phyloP scores from a whole-genome alignment of 1,140 invertebrate genomes.

The Drosophila nikananu region DNA sequence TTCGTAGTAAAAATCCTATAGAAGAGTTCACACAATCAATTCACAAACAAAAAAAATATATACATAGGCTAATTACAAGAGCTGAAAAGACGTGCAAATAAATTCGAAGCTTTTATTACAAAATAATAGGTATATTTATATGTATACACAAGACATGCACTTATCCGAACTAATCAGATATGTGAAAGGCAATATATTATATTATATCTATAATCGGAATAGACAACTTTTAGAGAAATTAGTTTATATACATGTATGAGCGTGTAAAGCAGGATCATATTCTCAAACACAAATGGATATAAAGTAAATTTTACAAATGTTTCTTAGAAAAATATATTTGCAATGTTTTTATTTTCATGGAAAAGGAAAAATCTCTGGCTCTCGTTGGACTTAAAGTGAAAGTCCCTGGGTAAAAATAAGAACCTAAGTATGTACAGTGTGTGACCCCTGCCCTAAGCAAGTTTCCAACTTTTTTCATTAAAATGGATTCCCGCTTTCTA shows the following conservation, averaged over 20 bases:
- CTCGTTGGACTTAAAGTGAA: not conserved
- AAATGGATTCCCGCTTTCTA: slow-evolving; percentile 29
- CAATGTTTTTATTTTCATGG: not conserved
- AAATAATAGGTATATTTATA: slow-evolving; percentile 56
- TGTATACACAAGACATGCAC: slow-evolving; percentile 54
- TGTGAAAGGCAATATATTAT: slow-evolving; percentile 57
- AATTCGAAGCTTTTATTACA: slow-evolving; percentile 55
- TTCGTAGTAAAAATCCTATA: slow-evolving; percentile 34
- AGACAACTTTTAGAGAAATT: slow-evolving; percentile 49
- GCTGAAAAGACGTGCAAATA: slow-evolving; percentile 66
- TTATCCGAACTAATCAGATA: slow-evolving; percentile 34
- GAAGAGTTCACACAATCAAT: slow-evolving; percentile 42
- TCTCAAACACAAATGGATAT: slow-evolving; percentile 23
- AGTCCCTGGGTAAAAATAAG: slow-evolving; percentile 7
- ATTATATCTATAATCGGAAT: slow-evolving; percentile 34
- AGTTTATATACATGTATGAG: slow-evolving; percentile 45
- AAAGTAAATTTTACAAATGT: slow-evolving; percentile 57
- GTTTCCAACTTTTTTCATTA: slow-evolving; percentile 43
- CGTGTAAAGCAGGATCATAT: slow-evolving; percentile 48
- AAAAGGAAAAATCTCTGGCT: not conserved
- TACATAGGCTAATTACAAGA: slow-evolving; percentile 48
- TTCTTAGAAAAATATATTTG: slow-evolving; percentile 42
- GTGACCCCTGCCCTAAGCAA: slow-evolving; percentile 13
- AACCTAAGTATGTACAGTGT: slow-evolving; percentile 1
- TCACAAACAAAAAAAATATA: slow-evolving; percentile 22